Base-by-base conservation (phyloP, 1,140 invertebrate species). In the Trichonephila inaurata region DNA sequence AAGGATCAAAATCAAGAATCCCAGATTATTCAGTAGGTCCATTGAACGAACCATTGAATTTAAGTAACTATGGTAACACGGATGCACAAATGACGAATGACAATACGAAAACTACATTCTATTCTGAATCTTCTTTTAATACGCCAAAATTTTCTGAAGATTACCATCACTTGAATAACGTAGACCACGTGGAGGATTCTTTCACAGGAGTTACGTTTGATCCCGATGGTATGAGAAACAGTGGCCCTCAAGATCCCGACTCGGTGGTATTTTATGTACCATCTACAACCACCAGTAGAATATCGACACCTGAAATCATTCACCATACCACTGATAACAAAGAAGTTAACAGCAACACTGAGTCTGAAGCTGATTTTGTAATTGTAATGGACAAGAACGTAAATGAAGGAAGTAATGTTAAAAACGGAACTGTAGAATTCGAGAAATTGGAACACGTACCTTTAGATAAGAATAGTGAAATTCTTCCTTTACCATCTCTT, bases 161-260 rank as follows among this genome's bases (percentile, higher is more conserved):
- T 51, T 66, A 66, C 24, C 21, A 10, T 12, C 21, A 66, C 7
- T 40, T n/a, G 12, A 61, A 64, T 40, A 85, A 61, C 58, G 28
- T 61, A 5, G 61, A 40, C 4, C 33, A 72, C 66, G 33, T 40
- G 12, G 51, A 92, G 24, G 18, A 92, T n/a, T 1, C 58, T 44
- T 40, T 44, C 14, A 2, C 33, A 0, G 33, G 33, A 4, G 83
- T 87, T 8, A 87, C 85, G 16, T 93, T 93, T 40, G 92, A 93
- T 40, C 92, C 92, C 40, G 33, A 93, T 88, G 92, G 92, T 24
- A 61, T 93, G 58, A 93, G 14, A 33, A 72, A 93, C n/a, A n/a
- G 85, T n/a, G 40, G 6, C 62, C 51, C 85, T 77, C 92, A 87
- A 81, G 92, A 93, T 62, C 92, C 92, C 10, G 92, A 93, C 21